A percentile compares a stretch with the other conserved stretches of the same genome.
Evolutionary conservation across 2,797 vertebrate genomes (phyloP).

Genomic region (Chromis chromis): DNA sequence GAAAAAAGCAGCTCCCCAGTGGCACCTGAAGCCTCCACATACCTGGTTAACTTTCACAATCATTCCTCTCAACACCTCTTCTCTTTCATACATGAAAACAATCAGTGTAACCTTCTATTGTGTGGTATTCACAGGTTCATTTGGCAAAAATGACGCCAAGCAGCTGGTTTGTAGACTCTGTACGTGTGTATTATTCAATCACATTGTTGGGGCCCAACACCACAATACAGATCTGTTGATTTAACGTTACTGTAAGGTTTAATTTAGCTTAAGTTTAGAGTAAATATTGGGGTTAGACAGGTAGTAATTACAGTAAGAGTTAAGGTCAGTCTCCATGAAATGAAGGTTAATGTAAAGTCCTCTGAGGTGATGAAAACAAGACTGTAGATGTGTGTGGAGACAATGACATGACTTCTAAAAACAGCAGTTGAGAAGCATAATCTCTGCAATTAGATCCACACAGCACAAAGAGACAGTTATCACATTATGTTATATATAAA

Average conservation of each 20-base stretch:
- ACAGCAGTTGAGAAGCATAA: neutral
- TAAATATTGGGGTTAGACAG: too few species aligned
- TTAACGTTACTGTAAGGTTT: neutral
- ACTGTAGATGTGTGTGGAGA: too few species aligned
- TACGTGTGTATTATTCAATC: constrained; percentile 1
- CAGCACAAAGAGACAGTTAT: neutral
- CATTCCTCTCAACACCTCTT: constrained; percentile 1
- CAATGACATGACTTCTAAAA: neutral
- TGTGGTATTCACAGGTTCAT: constrained; percentile 27
- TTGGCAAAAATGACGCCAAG: constrained; percentile 38
- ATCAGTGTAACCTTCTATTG: constrained; percentile 17
- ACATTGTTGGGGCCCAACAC: neutral
- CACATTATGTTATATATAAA: neutral
- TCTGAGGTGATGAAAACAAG: too few species aligned
- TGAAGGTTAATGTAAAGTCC: too few species aligned
- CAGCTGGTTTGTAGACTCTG: constrained; percentile 35
- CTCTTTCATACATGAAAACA: constrained; percentile 24
- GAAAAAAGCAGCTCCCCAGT: too few species aligned
- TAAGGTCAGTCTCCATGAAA: too few species aligned
- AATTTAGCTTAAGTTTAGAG: constrained; percentile 2
- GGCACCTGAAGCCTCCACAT: too few species aligned
- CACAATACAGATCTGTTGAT: neutral
- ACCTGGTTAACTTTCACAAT: too few species aligned
- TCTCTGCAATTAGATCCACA: neutral
- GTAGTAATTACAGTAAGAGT: too few species aligned